A percentile compares a stretch with the other conserved stretches of the same genome.
Evolutionary conservation across 2,888 invertebrate species (phyloP).

Genomic region (Hedya salicella): DNA sequence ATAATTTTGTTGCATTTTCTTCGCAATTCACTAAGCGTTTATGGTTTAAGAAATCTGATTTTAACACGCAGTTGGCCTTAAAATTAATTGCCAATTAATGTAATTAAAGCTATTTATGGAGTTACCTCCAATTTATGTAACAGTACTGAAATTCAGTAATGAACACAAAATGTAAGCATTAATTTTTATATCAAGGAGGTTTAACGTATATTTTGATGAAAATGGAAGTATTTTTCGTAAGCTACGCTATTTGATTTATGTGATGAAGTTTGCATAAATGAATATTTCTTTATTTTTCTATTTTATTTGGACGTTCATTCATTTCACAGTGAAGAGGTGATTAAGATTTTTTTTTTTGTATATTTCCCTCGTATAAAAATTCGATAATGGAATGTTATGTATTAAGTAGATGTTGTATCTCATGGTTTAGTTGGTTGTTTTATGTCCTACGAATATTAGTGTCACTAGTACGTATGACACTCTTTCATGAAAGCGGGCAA

Average conservation of each 20-base stretch:
- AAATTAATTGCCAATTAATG: not conserved
- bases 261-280: not conserved
- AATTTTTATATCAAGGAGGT: not conserved
- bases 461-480: too few species aligned
- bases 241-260: conserved; percentile 11
- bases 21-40: too few species aligned
- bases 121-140: not conserved
- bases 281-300: not conserved
- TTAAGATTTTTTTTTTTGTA: too few species aligned
- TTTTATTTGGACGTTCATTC: too few species aligned
- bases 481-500: too few species aligned
- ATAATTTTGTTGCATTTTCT: too few species aligned
- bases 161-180: not conserved
- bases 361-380: too few species aligned
- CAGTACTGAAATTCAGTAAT: not conserved
- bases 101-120: not conserved
- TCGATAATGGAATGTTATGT: too few species aligned
- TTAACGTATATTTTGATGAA: not conserved
- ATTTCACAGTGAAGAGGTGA: too few species aligned
- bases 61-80: not conserved
- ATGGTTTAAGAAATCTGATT: not conserved
- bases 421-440: too few species aligned
- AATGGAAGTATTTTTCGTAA: not conserved
- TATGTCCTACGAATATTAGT: too few species aligned
- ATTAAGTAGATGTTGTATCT: too few species aligned